Percentiles rank a stretch among this genome's conserved stretches.
phyloP scores from a whole-genome alignment of 1,140 invertebrate species.

The Metaphire vulgaris region DNA sequence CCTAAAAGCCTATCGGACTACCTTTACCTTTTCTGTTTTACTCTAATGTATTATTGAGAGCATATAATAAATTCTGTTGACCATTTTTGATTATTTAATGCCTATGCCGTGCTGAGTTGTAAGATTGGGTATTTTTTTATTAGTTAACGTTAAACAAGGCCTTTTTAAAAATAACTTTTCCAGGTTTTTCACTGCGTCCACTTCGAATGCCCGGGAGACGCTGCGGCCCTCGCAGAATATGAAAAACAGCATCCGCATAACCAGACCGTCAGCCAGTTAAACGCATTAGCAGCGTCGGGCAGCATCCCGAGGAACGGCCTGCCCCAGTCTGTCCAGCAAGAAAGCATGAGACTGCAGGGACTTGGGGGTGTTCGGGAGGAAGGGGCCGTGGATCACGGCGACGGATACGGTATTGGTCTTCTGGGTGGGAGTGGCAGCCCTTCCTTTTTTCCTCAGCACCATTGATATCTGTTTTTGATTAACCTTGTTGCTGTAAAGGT shows the following conservation, averaged over 20 bases:
- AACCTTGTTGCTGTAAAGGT: no score
- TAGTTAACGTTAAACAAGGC: no score
- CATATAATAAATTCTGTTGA: no score
- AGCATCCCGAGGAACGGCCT: background rate
- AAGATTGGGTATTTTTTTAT: no score
- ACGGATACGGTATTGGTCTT: slow-evolving; percentile 17
- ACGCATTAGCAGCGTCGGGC: background rate
- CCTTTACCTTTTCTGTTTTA: no score
- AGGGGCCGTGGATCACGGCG: slow-evolving; percentile 7
- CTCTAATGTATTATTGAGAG: no score
- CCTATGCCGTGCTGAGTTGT: no score
- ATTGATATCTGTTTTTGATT: no score
- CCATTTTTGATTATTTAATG: no score
- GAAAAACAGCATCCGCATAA: background rate
- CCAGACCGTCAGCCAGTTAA: no score
- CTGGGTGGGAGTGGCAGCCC: slow-evolving; percentile 9
- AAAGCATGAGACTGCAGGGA: slow-evolving; percentile 7
- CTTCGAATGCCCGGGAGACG: slow-evolving; percentile 75
- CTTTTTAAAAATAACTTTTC: no score
- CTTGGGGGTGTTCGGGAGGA: slow-evolving; percentile 7
- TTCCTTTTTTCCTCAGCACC: background rate
- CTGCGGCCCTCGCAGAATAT: slow-evolving; percentile 23
- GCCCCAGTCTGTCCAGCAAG: background rate
- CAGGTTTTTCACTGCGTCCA: slow-evolving; percentile 96
- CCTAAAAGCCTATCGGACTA: no score